Conservation (phyloP, 2,888 invertebrate genomes). For the Pelosia muscerda region DNA sequence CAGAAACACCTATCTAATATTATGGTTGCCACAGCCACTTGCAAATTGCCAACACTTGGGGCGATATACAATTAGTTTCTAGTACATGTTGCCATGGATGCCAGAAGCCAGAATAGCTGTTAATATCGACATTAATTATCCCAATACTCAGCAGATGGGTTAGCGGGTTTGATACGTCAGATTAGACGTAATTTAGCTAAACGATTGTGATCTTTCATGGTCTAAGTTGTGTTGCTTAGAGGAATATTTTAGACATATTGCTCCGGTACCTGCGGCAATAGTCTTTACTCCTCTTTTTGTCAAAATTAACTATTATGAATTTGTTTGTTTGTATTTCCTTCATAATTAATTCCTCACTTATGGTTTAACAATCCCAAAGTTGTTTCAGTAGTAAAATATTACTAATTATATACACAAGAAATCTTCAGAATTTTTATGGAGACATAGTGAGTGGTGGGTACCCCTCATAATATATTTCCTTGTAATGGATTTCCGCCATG, state of each 20-base stretch:
- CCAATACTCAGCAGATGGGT: slow-evolving; percentile 30
- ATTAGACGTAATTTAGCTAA: slow-evolving; percentile 44
- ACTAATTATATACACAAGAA: too few species aligned
- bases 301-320: too few species aligned
- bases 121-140: slow-evolving; percentile 47
- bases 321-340: too few species aligned
- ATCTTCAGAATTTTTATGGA: too few species aligned
- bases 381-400: too few species aligned
- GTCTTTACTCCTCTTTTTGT: not conserved
- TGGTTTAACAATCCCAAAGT: too few species aligned
- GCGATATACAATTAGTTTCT: slow-evolving; percentile 17
- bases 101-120: slow-evolving; percentile 27
- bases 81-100: slow-evolving; percentile 10
- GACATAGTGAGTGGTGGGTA: too few species aligned
- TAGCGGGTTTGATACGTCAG: slow-evolving; percentile 39
- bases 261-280: not conserved
- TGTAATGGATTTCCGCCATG: too few species aligned
- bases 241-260: slow-evolving; percentile 28
- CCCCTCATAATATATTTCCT: too few species aligned
- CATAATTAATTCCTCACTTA: too few species aligned
- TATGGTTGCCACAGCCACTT: slow-evolving; percentile 5
- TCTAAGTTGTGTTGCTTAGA: slow-evolving; percentile 31
- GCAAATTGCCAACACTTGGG: slow-evolving; percentile 16
- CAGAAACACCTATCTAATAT: not conserved
- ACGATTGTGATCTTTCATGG: slow-evolving; percentile 37